phyloP scores from a whole-genome alignment of 2,888 invertebrate species.

The Scrobipalpa costella region DNA sequence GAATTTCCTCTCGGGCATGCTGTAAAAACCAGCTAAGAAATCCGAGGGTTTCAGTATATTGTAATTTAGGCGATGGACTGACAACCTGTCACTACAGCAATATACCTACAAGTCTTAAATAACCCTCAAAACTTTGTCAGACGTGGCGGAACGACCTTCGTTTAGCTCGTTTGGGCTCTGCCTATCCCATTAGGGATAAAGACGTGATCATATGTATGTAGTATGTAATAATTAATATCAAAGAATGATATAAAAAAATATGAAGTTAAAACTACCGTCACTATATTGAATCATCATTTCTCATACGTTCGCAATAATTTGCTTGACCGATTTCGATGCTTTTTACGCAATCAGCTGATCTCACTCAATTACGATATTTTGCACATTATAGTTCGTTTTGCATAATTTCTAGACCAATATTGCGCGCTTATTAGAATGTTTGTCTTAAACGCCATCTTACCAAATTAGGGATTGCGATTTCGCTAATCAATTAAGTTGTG shows the following conservation, averaged over 20 bases:
- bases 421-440: background rate
- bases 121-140: no score
- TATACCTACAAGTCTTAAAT: no score
- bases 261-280: background rate
- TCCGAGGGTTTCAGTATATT: no score
- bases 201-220: no score
- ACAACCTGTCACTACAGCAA: no score
- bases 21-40: no score
- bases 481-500: background rate
- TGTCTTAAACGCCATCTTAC: background rate
- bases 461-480: background rate
- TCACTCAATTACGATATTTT: conserved; percentile 16
- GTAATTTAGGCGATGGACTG: no score
- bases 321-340: conserved; percentile 11
- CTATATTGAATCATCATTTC: conserved; percentile 11
- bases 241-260: background rate
- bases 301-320: conserved; percentile 12
- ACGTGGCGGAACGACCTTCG: no score
- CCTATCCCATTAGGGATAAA: no score
- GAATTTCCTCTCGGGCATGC: no score
- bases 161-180: no score
- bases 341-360: conserved; percentile 1
- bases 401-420: conserved; percentile 22
- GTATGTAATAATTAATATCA: no score
- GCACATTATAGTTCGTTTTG: conserved; percentile 16